Evolutionary conservation across 1,140 invertebrate species (phyloP).

Genomic region (Homalodisca vitripennis): DNA sequence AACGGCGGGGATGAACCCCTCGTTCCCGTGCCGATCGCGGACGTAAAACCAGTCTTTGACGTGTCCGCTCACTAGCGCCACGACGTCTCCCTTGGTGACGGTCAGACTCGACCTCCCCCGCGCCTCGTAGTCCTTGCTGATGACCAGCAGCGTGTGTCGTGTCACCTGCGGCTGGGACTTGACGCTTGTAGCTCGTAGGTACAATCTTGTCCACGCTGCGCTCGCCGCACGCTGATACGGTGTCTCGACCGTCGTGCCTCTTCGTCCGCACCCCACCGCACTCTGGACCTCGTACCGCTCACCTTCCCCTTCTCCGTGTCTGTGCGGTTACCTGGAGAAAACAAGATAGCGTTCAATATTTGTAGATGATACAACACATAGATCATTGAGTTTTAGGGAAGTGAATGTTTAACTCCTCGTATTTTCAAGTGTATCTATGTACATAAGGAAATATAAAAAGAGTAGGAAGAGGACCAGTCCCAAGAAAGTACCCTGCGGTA

Average conservation of each 20-base stretch:
- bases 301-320: too few relatives aligned
- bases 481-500: too few relatives aligned
- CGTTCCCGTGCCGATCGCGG: constrained; percentile 61
- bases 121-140: constrained; percentile 62
- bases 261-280: constrained; percentile 42
- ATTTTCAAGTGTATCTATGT: too few relatives aligned
- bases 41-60: constrained; percentile 71
- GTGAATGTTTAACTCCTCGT: too few relatives aligned
- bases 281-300: constrained; percentile 50
- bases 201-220: constrained; percentile 65
- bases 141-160: constrained; percentile 47
- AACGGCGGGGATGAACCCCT: constrained; percentile 74
- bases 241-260: constrained; percentile 19
- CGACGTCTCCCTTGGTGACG: constrained; percentile 70
- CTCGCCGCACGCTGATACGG: constrained; percentile 52
- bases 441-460: too few relatives aligned
- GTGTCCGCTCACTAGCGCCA: constrained; percentile 58
- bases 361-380: too few relatives aligned
- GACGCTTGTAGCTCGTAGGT: too few relatives aligned
- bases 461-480: too few relatives aligned
- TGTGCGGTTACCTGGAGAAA: too few relatives aligned
- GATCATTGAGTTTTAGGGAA: too few relatives aligned
- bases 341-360: too few relatives aligned
- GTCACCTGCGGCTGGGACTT: too few relatives aligned
- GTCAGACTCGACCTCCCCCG: constrained; percentile 55